These are phyloP conservation scores for Drosophila histrio DNA, from an alignment of 2,888 invertebrate genomes.

Conservation along the genomic window DNA sequence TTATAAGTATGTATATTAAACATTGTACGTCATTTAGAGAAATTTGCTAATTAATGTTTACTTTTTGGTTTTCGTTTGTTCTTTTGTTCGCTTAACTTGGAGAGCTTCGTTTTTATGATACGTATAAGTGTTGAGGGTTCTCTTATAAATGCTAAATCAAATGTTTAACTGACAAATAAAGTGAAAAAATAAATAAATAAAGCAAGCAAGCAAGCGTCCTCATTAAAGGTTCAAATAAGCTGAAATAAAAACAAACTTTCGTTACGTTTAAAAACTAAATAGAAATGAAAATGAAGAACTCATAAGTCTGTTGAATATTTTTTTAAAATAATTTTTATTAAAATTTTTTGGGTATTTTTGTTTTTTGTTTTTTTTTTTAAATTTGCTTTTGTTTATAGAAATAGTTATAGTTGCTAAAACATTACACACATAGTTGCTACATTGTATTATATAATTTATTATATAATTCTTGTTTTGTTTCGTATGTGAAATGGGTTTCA, in stretches of 20 bases:
- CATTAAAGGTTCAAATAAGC: conserved; percentile 9
- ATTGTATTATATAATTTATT: conserved; percentile 45
- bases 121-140: conserved; percentile 74
- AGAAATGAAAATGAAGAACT: conserved; percentile 26
- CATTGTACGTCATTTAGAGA: conserved; percentile 77
- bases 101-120: conserved; percentile 82
- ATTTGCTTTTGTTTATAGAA: conserved; percentile 60
- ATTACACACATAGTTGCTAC: conserved; percentile 76
- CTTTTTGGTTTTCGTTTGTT: conserved; percentile 52
- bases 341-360: conserved; percentile 32
- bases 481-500: conserved; percentile 72
- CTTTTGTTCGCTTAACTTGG: conserved; percentile 69
- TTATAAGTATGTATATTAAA: conserved; percentile 58
- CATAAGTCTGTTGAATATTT: conserved; percentile 25
- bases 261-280: conserved; percentile 19
- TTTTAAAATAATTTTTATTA: conserved; percentile 47
- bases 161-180: not conserved
- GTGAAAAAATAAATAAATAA: conserved; percentile 7
- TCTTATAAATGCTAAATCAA: conserved; percentile 40
- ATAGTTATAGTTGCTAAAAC: conserved; percentile 77
- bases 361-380: conserved; percentile 31
- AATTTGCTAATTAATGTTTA: conserved; percentile 78
- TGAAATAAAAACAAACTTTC: conserved; percentile 37
- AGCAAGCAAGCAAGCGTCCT: conserved; percentile 14
- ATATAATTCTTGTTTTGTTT: conserved; percentile 62